Conservation (phyloP, 2,888 invertebrate genomes). For the Hemistola chrysoprasaria region DNA sequence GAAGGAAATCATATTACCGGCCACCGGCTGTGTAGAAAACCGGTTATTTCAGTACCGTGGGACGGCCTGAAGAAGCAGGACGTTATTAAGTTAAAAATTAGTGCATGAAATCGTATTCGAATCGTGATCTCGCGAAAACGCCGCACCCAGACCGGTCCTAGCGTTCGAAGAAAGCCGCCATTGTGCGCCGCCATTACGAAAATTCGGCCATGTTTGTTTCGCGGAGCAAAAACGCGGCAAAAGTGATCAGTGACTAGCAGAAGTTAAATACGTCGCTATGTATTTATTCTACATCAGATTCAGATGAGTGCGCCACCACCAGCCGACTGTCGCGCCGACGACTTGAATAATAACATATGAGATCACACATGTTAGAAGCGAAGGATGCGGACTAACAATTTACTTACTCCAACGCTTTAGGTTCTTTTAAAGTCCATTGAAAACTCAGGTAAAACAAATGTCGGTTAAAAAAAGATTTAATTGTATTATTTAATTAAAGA, state of each 20-base stretch:
- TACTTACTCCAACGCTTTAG: not conserved
- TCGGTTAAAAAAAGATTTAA: no score
- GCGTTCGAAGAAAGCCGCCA: slow-evolving; percentile 58
- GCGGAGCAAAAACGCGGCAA: slow-evolving; percentile 62
- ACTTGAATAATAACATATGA: slow-evolving; percentile 36
- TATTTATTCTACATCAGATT: slow-evolving; percentile 47
- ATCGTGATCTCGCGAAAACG: slow-evolving; percentile 57
- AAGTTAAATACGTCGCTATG: slow-evolving; percentile 39
- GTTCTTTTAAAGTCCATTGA: not conserved
- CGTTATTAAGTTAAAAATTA: slow-evolving; percentile 59
- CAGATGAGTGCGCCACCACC: slow-evolving; percentile 27
- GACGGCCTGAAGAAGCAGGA: slow-evolving; percentile 63
- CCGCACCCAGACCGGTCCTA: slow-evolving; percentile 59
- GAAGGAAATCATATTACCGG: slow-evolving; percentile 47
- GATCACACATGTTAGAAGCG: slow-evolving; percentile 32
- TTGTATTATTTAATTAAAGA: no score
- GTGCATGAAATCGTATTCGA: slow-evolving; percentile 49
- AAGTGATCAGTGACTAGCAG: slow-evolving; percentile 50
- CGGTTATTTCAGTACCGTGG: slow-evolving; percentile 69
- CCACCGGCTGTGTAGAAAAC: slow-evolving; percentile 55
- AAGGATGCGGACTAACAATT: slow-evolving; percentile 18
- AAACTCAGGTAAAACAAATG: slow-evolving; percentile 1
- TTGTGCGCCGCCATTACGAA: slow-evolving; percentile 63
- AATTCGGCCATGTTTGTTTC: slow-evolving; percentile 75
- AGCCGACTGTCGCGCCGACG: slow-evolving; percentile 31